Percentiles rank a stretch among this genome's conserved stretches.
Evolutionary conservation across 37 sponge, comb jelly and placozoan genomes (phyloP).

Genomic region (Petrosia ficiformis): DNA sequence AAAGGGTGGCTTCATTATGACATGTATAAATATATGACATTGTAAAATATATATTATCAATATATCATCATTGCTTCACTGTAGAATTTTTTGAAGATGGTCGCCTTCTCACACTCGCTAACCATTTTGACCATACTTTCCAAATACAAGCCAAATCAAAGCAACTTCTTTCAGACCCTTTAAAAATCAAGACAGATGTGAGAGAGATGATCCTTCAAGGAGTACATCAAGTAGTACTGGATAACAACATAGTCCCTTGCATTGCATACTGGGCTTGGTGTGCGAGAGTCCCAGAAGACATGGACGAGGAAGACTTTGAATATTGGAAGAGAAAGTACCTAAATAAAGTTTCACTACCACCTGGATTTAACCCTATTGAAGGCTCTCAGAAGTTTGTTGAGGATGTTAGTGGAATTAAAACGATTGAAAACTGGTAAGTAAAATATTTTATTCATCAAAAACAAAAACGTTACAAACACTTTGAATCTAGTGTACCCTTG

Average conservation of each 20-base stretch:
- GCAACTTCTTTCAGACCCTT: not conserved
- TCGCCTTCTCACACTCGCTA: not conserved
- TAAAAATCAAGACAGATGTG: not conserved
- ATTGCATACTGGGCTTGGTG: not conserved
- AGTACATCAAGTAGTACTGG: not conserved
- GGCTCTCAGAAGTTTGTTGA: not conserved
- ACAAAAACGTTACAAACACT: no score
- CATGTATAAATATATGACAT: no score
- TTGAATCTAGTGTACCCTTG: no score
- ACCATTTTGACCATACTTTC: not conserved
- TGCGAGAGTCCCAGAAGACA: no score
- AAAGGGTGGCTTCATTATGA: no score
- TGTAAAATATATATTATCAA: no score
- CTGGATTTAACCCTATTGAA: no score
- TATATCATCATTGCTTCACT: not conserved
- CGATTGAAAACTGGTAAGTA: not conserved
- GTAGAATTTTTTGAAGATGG: not conserved
- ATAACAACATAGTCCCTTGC: not conserved
- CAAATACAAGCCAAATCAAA: not conserved
- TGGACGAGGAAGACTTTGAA: not conserved
- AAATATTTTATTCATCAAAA: no score
- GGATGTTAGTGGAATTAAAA: not conserved
- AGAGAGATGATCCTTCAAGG: not conserved
- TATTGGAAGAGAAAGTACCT: not conserved
- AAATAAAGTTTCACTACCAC: no score